Conservation (phyloP, 2,797 vertebrate genomes). For the Urophycis tenuis region DNA sequence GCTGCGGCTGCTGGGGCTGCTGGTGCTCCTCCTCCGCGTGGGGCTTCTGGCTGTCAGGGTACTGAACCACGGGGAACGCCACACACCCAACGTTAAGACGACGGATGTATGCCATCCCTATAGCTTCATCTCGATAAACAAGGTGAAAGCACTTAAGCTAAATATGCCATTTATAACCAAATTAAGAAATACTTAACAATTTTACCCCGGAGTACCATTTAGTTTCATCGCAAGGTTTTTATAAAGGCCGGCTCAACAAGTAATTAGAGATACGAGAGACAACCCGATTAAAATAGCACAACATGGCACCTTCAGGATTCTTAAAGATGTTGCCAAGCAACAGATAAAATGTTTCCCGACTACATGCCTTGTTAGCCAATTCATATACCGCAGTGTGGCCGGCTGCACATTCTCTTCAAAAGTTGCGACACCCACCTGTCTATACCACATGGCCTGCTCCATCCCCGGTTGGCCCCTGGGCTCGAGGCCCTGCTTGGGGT, state of each 20-base stretch:
- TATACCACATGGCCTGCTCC: conserved; percentile 91
- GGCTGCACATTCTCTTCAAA: neutral
- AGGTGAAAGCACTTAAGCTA: neutral
- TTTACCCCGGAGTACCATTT: neutral
- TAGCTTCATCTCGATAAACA: neutral
- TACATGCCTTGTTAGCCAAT: neutral
- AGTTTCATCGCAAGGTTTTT: neutral
- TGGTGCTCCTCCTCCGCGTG: conserved; percentile 62
- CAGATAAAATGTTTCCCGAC: neutral
- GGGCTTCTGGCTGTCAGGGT: conserved; percentile 76
- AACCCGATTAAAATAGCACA: neutral
- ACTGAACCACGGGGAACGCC: conserved; percentile 73
- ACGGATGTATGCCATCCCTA: neutral
- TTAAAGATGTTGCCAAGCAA: neutral
- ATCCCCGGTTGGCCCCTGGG: conserved; percentile 79
- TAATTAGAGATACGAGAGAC: conserved; percentile 1
- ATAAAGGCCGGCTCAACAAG: neutral
- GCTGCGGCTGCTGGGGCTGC: conserved; percentile 62
- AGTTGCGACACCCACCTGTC: conserved; percentile 76
- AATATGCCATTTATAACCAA: neutral
- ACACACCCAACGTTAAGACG: conserved; percentile 71
- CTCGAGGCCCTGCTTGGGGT: conserved; percentile 78
- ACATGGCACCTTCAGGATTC: neutral
- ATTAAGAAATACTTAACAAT: neutral
- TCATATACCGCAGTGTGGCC: neutral